Base-by-base conservation (phyloP, 2,888 invertebrate species). In the Neocrepidodera transversa region DNA sequence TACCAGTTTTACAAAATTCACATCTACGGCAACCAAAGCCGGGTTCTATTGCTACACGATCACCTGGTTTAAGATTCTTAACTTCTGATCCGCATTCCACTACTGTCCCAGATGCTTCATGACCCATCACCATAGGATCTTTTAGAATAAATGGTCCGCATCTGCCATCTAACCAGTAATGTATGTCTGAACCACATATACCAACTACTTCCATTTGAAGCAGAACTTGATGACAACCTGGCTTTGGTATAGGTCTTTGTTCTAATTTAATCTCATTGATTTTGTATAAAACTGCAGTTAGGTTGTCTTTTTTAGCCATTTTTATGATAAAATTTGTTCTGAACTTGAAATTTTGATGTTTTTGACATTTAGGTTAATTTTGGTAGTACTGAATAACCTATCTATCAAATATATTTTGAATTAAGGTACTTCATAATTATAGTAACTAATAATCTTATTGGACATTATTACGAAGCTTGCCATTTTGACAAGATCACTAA, bases 141-240 rank as follows among this genome's bases (percentile, higher is more conserved):
- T 86, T 85, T 0, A 97, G 85, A 28, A 95, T 81, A 77, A 95
- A 97, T 75, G 91, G 86, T 0, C 94, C 96, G 74, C 96, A 95
- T 8, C 85, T 78, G 3, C 97, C 97, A 62, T 87, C 81, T 30
- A 87, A 87, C 82, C 93, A 87, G 81, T 96, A 97, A 79, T 96
- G 95, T 2, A 97, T 93, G 79, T 97, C 97, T 0, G 91, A 91
- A 0, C 97, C 97, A 77, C 97, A 97, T 72, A 97, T 97, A 14
- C 97, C 97, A 43, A 97, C 95, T 66, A 89, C 88, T 74, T 90
- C 90, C 90, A 97, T 95, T 66, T 87, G 85, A 11, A 96, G 76
- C 2, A 95, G 85, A 0, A 93, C 94, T 84, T 95, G 91, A 80
- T 89, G 83, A 13, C 88, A 87, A 10, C 83, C 82, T 48, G 92